Evolutionary conservation across 1,140 invertebrate species (phyloP), one percentile per base, ranked within the genome.

Genomic region (Plodia interpunctella): DNA sequence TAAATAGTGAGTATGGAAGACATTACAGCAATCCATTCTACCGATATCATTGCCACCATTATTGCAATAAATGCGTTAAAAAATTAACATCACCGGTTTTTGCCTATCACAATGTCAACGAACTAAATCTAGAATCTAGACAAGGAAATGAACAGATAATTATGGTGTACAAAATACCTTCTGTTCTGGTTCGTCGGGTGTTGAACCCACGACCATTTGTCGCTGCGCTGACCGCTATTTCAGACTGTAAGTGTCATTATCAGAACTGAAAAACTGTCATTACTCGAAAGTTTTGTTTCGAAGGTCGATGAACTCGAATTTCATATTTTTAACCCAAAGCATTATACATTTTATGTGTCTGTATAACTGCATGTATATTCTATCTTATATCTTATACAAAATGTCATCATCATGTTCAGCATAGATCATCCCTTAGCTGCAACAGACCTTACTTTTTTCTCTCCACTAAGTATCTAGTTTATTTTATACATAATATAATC

Each of bases 91-190:
- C 15, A 15, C 60, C 18, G 44, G 0, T 28, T 30, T 21, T 20
- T 57, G 20, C 8, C 15, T 32, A 9, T 19, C 20, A 44, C 4
- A 30, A 51, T 44, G 38, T 44, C 38, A 44, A 15, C 38, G 38
- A 44, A 44, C 38, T 44, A 44, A 15, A 44, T 44, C n/a, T 15
- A 44, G 38, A 44, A 44, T 44, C 38, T 44, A 44, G 38, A 44
- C 15, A 15, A 11, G 30, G 38, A n/a, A 44, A 44, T 15, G 38
- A 6, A 15, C 13, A 44, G n/a, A 44, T 44, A 44, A 44, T 44
- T 44, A 44, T 15, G 38, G 38, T 44, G 38, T 17, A 44, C 38
- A 44, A n/a, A 44, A 17, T 44, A 3, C 10, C 13, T 44, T 44
- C 30, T 32, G 28, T 44, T 44, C 30, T 32, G 30, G 3, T 9